These are phyloP conservation scores for Umimayanthus kanabou DNA, from an alignment of 92 coral and sea anemone genomes.

Conservation along the genomic window DNA sequence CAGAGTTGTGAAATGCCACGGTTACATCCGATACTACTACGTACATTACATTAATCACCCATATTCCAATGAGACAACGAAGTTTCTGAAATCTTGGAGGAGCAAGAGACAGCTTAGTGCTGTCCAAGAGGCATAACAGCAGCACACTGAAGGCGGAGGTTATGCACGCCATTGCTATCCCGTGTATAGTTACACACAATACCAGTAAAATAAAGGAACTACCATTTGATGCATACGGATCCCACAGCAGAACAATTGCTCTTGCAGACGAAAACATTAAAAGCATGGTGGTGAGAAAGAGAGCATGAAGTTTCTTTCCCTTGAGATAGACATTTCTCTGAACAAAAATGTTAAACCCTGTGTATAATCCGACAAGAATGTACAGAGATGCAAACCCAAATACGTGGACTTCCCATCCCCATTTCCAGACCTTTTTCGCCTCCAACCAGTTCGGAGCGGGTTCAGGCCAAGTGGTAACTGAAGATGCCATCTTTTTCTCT, in stretches of 20 bases:
- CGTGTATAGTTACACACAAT: neutral
- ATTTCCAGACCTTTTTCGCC: slow-evolving; percentile 47
- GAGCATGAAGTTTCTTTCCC: slow-evolving; percentile 13
- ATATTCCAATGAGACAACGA: slow-evolving; percentile 48
- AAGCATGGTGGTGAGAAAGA: slow-evolving; percentile 35
- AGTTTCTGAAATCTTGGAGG: slow-evolving; percentile 71
- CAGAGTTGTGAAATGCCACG: slow-evolving; percentile 41
- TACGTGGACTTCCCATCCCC: slow-evolving; percentile 62
- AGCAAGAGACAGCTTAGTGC: slow-evolving; percentile 57
- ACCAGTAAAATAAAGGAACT: neutral
- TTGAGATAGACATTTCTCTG: neutral
- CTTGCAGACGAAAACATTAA: slow-evolving; percentile 12
- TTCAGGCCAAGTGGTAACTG: slow-evolving; percentile 14
- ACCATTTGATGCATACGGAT: slow-evolving; percentile 21
- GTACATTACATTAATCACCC: slow-evolving; percentile 39
- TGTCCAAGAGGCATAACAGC: slow-evolving; percentile 65
- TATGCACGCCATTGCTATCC: slow-evolving; percentile 49
- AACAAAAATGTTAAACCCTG: neutral
- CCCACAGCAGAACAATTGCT: slow-evolving; percentile 24
- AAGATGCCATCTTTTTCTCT: no score
- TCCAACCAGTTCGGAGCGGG: slow-evolving; percentile 70
- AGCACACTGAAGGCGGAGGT: slow-evolving; percentile 72
- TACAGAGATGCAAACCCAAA: slow-evolving; percentile 49
- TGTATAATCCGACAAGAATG: slow-evolving; percentile 30
- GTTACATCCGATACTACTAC: slow-evolving; percentile 50